phyloP scores from a whole-genome alignment of 1,140 invertebrate genomes.

The Lepidurus apus region DNA sequence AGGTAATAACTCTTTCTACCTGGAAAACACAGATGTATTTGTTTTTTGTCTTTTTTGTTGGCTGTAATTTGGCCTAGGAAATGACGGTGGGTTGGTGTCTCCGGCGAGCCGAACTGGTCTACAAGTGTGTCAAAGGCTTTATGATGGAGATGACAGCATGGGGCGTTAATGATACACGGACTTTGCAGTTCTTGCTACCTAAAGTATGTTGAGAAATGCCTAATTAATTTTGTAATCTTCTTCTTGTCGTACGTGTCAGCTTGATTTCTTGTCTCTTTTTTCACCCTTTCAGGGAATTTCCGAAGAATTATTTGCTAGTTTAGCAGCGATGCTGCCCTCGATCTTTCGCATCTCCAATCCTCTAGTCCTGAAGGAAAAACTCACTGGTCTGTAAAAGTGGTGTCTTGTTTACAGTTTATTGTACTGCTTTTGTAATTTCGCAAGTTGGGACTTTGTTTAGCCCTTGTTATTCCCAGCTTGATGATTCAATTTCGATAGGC shows the following conservation, averaged over 20 bases:
- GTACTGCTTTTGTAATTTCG: not conserved
- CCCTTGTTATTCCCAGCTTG: not conserved
- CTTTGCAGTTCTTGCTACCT: constrained; percentile 76
- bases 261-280: constrained; percentile 51
- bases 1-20: constrained; percentile 44
- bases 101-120: constrained; percentile 89
- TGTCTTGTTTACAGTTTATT: not conserved
- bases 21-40: constrained; percentile 48
- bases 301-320: constrained; percentile 72
- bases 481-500: not conserved
- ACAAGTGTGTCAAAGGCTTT: constrained; percentile 98
- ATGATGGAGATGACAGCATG: constrained; percentile 96
- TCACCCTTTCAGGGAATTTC: constrained; percentile 60
- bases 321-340: constrained; percentile 80
- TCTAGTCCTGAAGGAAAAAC: constrained; percentile 55
- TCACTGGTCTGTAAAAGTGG: constrained; percentile 40
- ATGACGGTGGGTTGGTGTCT: constrained; percentile 96
- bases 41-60: constrained; percentile 35
- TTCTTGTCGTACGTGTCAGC: constrained; percentile 1
- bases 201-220: constrained; percentile 48
- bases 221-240: constrained; percentile 37
- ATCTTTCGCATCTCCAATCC: constrained; percentile 89
- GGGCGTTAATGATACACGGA: constrained; percentile 80
- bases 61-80: constrained; percentile 54
- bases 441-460: not conserved